A percentile compares a stretch with the other conserved stretches of the same genome.
phyloP scores from a whole-genome alignment of 2,113 vertebrate genomes.

The Delphinus delphis region DNA sequence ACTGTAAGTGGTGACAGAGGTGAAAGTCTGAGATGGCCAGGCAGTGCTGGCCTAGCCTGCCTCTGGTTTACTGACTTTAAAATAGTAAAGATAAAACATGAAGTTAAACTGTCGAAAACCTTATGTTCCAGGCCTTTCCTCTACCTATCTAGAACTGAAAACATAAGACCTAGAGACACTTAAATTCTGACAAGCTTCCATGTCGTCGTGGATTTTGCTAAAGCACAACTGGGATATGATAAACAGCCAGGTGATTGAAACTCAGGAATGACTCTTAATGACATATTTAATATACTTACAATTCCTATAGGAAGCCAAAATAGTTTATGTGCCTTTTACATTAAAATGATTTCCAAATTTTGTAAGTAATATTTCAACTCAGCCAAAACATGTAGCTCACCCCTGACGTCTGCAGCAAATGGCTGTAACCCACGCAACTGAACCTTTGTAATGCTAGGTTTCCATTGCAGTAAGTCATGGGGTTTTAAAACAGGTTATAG shows the following conservation, averaged over 20 bases:
- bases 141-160: background rate
- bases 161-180: background rate
- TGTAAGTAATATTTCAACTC: background rate
- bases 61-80: background rate
- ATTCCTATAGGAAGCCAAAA: background rate
- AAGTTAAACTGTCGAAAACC: background rate
- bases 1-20: background rate
- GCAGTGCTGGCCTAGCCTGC: background rate
- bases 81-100: background rate
- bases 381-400: background rate
- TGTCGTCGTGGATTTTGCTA: background rate
- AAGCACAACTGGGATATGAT: background rate
- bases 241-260: background rate
- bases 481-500: background rate
- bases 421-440: background rate
- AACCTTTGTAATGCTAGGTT: background rate
- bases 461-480: background rate
- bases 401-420: background rate
- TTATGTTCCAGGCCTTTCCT: accelerated
- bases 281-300: background rate
- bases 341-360: background rate
- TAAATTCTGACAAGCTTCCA: background rate
- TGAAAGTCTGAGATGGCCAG: background rate
- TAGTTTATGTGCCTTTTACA: background rate
- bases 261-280: background rate